These are phyloP conservation scores for Diachrysia chrysitis DNA, from an alignment of 2,888 invertebrate species.

Conservation along the genomic window DNA sequence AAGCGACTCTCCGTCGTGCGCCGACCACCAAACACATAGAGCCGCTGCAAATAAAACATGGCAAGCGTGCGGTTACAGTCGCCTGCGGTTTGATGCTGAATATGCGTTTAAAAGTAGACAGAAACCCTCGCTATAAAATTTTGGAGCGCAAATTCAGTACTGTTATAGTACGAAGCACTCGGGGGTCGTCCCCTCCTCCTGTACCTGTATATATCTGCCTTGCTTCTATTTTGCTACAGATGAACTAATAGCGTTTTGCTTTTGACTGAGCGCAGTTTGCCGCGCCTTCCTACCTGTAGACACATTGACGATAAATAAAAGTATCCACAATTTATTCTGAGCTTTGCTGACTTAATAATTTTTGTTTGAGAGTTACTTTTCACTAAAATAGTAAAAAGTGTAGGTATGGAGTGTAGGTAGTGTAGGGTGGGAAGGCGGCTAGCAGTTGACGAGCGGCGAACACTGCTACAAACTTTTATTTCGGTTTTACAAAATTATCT, in stretches of 20 bases:
- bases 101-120: constrained; percentile 61
- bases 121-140: constrained; percentile 54
- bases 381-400: no score
- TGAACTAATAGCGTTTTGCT: not conserved
- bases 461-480: no score
- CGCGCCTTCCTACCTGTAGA: no score
- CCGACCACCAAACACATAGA: not conserved
- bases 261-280: not conserved
- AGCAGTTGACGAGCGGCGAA: no score
- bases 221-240: no score
- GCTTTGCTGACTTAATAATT: no score
- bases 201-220: not conserved
- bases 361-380: no score
- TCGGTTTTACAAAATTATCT: no score
- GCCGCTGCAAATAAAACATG: not conserved
- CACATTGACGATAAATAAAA: no score
- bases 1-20: constrained; percentile 27
- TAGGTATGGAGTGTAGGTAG: no score
- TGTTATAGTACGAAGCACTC: constrained; percentile 41
- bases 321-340: no score
- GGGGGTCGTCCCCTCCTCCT: not conserved
- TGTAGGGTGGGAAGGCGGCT: no score
- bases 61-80: constrained; percentile 51
- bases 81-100: constrained; percentile 65
- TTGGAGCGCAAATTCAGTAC: constrained; percentile 41